phyloP scores from a whole-genome alignment of 2,888 invertebrate species.

The Scotopteryx bipunctaria region DNA sequence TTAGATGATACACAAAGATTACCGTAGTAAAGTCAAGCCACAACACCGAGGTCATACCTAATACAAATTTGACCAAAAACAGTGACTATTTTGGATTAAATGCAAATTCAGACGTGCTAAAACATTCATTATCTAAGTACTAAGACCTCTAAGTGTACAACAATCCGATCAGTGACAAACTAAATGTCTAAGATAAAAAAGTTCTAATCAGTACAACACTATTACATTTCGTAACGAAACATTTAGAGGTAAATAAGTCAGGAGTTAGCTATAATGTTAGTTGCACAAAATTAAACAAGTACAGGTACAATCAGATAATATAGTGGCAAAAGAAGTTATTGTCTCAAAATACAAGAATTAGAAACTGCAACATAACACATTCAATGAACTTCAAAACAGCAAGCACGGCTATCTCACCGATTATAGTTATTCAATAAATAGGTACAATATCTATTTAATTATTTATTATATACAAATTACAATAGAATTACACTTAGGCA shows the following conservation, averaged over 20 bases:
- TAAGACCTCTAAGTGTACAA: conserved; percentile 48
- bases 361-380: conserved; percentile 43
- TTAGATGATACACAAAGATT: conserved; percentile 66
- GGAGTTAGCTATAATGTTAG: conserved; percentile 3
- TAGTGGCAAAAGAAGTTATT: conserved; percentile 56
- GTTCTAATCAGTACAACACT: conserved; percentile 68
- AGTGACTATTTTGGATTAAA: conserved; percentile 58
- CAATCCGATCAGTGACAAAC: conserved; percentile 44
- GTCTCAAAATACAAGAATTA: conserved; percentile 61
- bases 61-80: conserved; percentile 50
- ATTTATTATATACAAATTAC: conserved; percentile 72
- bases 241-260: conserved; percentile 11
- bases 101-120: conserved; percentile 71
- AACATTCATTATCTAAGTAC: conserved; percentile 54
- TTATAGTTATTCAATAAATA: conserved; percentile 58
- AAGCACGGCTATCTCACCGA: conserved; percentile 35
- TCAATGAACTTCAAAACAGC: conserved; percentile 30
- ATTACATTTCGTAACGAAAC: conserved; percentile 48
- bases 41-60: conserved; percentile 31
- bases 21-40: conserved; percentile 60
- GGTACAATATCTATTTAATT: conserved; percentile 57
- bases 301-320: not conserved
- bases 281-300: not conserved
- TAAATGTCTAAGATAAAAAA: conserved; percentile 48
- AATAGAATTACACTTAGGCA: conserved; percentile 83